phyloP scores from a whole-genome alignment of 2,113 vertebrate genomes.

The Vimba vimba region DNA sequence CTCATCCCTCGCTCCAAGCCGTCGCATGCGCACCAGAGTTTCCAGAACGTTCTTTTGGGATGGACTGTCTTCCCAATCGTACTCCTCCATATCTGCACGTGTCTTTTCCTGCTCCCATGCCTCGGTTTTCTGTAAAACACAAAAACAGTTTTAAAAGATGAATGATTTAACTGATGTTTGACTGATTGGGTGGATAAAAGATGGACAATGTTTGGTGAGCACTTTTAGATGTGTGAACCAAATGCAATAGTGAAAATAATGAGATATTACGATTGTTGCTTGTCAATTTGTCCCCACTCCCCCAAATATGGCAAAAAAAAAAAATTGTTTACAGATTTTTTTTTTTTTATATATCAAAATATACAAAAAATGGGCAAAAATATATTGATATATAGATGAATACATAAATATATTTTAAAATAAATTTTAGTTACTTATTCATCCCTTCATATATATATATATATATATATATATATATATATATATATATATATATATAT shows the following conservation, averaged over 20 bases:
- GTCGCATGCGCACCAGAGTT: conserved; percentile 76
- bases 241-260: background rate
- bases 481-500: too few species aligned
- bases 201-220: background rate
- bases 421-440: too few species aligned
- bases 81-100: conserved; percentile 91
- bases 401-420: too few species aligned
- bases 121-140: conserved; percentile 87
- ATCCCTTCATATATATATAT: too few species aligned
- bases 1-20: conserved; percentile 65
- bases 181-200: background rate
- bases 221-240: background rate
- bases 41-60: conserved; percentile 85
- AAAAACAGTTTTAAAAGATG: background rate
- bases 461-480: too few species aligned
- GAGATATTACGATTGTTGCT: background rate
- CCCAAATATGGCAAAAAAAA: background rate
- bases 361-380: too few species aligned
- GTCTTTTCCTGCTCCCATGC: conserved; percentile 88
- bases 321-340: background rate
- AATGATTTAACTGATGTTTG: background rate
- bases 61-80: conserved; percentile 86
- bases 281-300: background rate
- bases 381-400: too few species aligned
- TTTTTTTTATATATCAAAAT: too few species aligned